Base-by-base conservation (phyloP, 2,797 vertebrate genomes). In the Paedocypris micromegethes region DNA sequence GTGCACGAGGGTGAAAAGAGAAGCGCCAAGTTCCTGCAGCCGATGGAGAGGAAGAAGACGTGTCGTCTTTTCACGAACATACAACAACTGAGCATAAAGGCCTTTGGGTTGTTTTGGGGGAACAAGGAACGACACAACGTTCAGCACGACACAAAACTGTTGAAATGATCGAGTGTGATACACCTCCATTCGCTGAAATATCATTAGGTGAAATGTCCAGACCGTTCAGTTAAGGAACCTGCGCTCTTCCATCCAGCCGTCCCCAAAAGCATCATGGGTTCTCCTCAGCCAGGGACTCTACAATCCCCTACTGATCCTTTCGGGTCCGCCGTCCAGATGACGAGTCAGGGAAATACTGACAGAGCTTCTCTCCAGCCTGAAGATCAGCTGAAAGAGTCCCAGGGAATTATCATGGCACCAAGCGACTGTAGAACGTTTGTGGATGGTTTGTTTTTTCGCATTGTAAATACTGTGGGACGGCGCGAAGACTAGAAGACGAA, bases 321-420 rank as follows among this genome's bases (percentile, higher is more conserved):
- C 23, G 23, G 23, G 23, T 23, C 23, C 23, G 23, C 23, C 23
- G 23, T 23, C 23, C 23, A 23, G 23, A 23, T 23, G 23, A 23
- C 23, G 23, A 23, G 23, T n/a, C 55, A 68, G n/a, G 62, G 58
- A 65, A 79, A 79, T 73, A 79, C 72, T 77, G 72, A 72, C 68
- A 70, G 41, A 50, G 42, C 49, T 66, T 53, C 46, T 58, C 51
- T 23, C 23, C 23, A 23, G 23, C 23, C 23, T 23, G 23, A 23
- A 23, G 23, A 23, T 23, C 23, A 23, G 23, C 23, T 1, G 23
- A 23, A 23, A 23, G 23, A 23, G 23, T 23, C 23, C 23, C 23
- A 23, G 23, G 23, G 23, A 23, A 23, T 23, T 23, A 23, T 23
- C 23, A 23, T 23, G 23, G 23, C 23, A 23, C 23, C 23, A 23